Percentiles rank a stretch among this genome's conserved stretches.
These are phyloP conservation scores for Epinephelus lanceolatus DNA, from an alignment of 2,113 vertebrate genomes.

Conservation along the genomic window DNA sequence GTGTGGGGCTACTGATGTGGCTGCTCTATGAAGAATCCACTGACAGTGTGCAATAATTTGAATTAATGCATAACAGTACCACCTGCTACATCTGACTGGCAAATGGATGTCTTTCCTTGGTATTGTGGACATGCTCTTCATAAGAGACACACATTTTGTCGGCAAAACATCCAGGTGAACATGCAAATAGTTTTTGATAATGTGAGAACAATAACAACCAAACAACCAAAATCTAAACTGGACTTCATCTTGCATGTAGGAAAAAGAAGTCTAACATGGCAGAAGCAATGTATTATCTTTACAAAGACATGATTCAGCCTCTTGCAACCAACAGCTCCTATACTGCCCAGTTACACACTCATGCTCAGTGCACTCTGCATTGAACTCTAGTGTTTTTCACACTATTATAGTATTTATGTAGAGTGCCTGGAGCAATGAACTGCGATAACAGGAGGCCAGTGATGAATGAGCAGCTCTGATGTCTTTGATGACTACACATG, in stretches of 20 bases:
- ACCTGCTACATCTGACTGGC: not conserved
- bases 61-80: too few species aligned
- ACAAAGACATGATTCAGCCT: conserved; percentile 12
- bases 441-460: conserved; percentile 25
- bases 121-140: not conserved
- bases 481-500: conserved; percentile 5
- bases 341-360: not conserved
- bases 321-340: not conserved
- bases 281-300: not conserved
- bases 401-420: conserved; percentile 31
- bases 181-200: not conserved
- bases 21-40: not conserved
- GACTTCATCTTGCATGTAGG: not conserved
- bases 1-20: not conserved
- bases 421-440: conserved; percentile 32
- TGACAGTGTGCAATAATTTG: not conserved
- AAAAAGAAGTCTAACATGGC: not conserved
- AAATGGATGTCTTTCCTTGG: not conserved
- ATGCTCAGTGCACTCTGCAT: not conserved
- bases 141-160: not conserved
- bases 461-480: conserved; percentile 31
- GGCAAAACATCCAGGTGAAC: not conserved
- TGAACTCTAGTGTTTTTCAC: conserved; percentile 38
- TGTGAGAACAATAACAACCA: not conserved
- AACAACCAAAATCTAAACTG: not conserved